Conservation (phyloP, 2,797 vertebrate genomes). For the Pseudochromis fuscus region DNA sequence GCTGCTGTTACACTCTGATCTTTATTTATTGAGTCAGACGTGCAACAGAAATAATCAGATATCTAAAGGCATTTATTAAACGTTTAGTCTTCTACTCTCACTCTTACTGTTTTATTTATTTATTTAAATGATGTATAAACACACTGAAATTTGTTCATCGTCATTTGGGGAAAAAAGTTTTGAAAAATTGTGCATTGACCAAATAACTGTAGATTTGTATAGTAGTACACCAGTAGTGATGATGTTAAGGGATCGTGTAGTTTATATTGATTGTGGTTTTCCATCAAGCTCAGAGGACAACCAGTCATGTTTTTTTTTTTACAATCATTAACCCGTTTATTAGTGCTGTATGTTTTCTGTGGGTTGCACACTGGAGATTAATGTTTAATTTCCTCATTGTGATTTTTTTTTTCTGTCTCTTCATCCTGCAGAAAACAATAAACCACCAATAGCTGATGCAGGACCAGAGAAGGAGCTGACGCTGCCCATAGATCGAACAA, state of each 20-base stretch:
- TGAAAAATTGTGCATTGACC: too few species aligned
- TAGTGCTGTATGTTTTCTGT: not conserved
- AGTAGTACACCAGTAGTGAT: not conserved
- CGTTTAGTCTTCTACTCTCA: too few species aligned
- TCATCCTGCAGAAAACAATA: constrained; percentile 92
- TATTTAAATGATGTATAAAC: too few species aligned
- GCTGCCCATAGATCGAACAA: constrained; percentile 94
- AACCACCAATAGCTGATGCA: constrained; percentile 93
- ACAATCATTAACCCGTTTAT: not conserved
- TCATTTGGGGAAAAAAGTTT: too few species aligned
- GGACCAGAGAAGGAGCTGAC: constrained; percentile 98
- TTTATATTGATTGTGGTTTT: too few species aligned
- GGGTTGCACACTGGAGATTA: not conserved
- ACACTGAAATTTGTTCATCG: too few species aligned
- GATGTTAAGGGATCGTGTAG: too few species aligned
- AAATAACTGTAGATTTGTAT: too few species aligned
- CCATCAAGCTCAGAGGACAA: too few species aligned
- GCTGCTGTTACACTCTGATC: not conserved
- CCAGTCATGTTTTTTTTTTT: too few species aligned
- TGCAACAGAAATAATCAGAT: not conserved
- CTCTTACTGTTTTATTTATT: too few species aligned
- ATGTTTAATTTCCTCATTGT: not conserved
- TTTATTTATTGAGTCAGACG: not conserved
- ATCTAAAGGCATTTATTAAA: too few species aligned
- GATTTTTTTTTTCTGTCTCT: not conserved